phyloP scores from a whole-genome alignment of 2,888 invertebrate species.

The Melanophora roralis region DNA sequence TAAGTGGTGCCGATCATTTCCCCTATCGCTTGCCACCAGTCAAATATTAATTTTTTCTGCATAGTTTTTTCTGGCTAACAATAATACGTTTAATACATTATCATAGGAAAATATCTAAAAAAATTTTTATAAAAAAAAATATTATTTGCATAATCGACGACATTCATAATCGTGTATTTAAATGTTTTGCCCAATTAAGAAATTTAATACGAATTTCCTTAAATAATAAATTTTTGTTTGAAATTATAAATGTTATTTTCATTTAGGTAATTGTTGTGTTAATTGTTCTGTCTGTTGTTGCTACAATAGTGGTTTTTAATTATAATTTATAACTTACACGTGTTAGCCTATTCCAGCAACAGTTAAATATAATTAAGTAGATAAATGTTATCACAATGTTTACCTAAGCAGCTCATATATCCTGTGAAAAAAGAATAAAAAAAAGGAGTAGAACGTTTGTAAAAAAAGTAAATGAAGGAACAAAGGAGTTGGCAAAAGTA shows the following conservation, averaged over 20 bases:
- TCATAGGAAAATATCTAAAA: no score
- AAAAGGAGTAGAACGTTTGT: neutral
- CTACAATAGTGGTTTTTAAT: slow-evolving; percentile 44
- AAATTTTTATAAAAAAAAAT: no score
- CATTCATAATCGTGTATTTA: no score
- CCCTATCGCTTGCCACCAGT: no score
- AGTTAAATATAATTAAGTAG: slow-evolving; percentile 51
- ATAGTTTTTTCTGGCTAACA: no score
- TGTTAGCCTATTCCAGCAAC: slow-evolving; percentile 51
- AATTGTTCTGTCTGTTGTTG: slow-evolving; percentile 36
- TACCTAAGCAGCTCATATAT: neutral
- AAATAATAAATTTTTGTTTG: neutral
- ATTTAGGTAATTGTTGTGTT: slow-evolving; percentile 51
- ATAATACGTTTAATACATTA: no score
- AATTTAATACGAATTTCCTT: no score
- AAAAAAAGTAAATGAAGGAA: neutral
- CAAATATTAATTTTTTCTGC: no score
- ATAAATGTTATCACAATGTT: slow-evolving; percentile 37
- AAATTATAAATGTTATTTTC: slow-evolving; percentile 18
- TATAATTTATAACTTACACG: slow-evolving; percentile 53
- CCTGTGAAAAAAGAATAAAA: neutral
- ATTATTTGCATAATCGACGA: no score
- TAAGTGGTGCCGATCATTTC: no score
- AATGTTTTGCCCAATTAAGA: no score
- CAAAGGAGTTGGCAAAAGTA: slow-evolving; percentile 27